phyloP scores from a whole-genome alignment of 1,140 invertebrate species.

The Yoshiicerus persimilis region DNA sequence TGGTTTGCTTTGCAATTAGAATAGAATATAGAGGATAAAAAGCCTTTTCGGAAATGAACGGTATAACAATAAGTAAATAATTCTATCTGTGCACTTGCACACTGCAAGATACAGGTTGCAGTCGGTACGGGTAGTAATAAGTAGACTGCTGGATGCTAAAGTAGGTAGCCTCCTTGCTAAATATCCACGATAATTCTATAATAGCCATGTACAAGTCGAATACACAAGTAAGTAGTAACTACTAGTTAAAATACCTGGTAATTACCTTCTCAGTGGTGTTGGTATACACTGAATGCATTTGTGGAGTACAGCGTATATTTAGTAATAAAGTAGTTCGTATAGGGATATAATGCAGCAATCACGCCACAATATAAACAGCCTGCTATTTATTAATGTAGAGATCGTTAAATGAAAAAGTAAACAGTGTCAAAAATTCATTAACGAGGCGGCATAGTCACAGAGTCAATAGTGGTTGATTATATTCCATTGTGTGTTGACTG shows the following conservation, averaged over 20 bases:
- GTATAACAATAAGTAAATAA: too few relatives aligned
- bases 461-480: constrained; percentile 8
- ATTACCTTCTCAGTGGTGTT: not conserved
- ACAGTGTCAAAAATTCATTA: constrained; percentile 31
- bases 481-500: constrained; percentile 8
- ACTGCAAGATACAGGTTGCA: not conserved
- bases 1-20: not conserved
- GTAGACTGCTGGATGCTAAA: too few relatives aligned
- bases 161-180: too few relatives aligned
- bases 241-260: not conserved
- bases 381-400: not conserved
- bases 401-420: constrained; percentile 8
- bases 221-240: too few relatives aligned
- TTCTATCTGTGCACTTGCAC: too few relatives aligned
- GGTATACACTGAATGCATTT: too few relatives aligned
- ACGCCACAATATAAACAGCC: not conserved
- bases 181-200: too few relatives aligned
- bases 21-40: not conserved
- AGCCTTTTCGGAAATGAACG: not conserved
- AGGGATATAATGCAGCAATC: not conserved
- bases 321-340: not conserved
- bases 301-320: not conserved
- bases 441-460: constrained; percentile 1
- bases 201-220: too few relatives aligned
- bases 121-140: not conserved